A percentile compares a stretch with the other conserved stretches of the same genome.
Evolutionary conservation across 2,888 invertebrate species (phyloP).

Genomic region (Synergus gifuensis): DNA sequence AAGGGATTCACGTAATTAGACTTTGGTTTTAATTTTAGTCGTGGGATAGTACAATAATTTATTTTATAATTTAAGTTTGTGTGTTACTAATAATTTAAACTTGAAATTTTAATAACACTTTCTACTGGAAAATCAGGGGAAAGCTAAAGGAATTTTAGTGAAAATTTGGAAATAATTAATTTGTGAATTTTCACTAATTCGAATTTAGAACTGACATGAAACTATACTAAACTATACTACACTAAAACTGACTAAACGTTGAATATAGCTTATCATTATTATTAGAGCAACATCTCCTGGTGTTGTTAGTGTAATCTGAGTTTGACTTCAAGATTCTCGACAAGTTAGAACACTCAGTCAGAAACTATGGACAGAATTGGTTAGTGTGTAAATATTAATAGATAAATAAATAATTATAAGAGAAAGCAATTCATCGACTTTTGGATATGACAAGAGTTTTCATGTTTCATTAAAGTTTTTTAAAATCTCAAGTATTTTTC

Average conservation of each 20-base stretch:
- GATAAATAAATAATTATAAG: no score
- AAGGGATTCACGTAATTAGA: not conserved
- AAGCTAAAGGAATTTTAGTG: no score
- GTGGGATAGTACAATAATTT: not conserved
- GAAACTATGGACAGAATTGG: no score
- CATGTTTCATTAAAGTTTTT: not conserved
- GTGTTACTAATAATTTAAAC: no score
- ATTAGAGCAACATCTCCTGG: not conserved
- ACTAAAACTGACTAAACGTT: not conserved
- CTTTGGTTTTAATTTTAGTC: not conserved
- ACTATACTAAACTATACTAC: slow-evolving; percentile 9
- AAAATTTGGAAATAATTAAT: no score
- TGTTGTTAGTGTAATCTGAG: slow-evolving; percentile 16
- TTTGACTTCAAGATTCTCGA: not conserved
- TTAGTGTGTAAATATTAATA: no score
- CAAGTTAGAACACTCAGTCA: not conserved
- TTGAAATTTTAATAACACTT: no score
- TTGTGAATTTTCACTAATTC: not conserved
- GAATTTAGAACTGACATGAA: not conserved
- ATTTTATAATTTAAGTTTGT: not conserved
- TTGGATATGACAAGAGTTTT: no score
- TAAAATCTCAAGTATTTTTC: not conserved
- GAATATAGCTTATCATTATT: slow-evolving; percentile 12
- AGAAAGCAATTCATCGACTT: no score
- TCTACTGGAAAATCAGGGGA: no score